Percentiles rank a stretch among this genome's conserved stretches.
These are phyloP conservation scores for Branchipolynoe longqiensis DNA, from an alignment of 2,888 invertebrate species.

Conservation along the genomic window DNA sequence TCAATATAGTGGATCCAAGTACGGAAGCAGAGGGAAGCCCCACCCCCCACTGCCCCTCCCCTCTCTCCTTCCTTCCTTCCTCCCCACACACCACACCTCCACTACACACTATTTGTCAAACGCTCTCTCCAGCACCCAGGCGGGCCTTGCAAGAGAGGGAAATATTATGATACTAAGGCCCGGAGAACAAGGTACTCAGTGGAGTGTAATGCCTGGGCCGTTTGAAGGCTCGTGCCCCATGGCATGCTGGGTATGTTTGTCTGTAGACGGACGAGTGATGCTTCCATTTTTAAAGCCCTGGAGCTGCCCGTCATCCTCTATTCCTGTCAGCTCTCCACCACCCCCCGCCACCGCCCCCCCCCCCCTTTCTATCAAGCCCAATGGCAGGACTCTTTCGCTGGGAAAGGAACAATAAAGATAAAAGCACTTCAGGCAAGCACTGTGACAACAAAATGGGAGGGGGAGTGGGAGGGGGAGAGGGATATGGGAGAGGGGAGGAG, in stretches of 20 bases:
- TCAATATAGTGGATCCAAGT: no score
- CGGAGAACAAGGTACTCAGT: not conserved
- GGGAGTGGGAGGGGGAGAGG: no score
- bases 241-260: slow-evolving; percentile 31
- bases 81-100: no score
- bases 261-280: not conserved
- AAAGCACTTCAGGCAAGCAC: no score
- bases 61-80: no score
- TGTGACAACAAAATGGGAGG: no score
- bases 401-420: slow-evolving; percentile 19
- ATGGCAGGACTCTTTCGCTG: not conserved
- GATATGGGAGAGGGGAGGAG: no score
- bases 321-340: no score
- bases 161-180: slow-evolving; percentile 52
- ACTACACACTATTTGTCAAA: not conserved
- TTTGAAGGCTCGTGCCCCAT: not conserved
- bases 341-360: not conserved
- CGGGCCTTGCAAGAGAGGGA: slow-evolving; percentile 5
- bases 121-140: slow-evolving; percentile 18
- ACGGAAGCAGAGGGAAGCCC: no score
- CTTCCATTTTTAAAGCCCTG: slow-evolving; percentile 11
- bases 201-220: not conserved
- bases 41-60: no score
- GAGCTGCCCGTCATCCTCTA: no score
- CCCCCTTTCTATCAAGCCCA: not conserved